Evolutionary conservation across 2,797 vertebrate species (phyloP).

Genomic region (Epinephelus awoara): DNA sequence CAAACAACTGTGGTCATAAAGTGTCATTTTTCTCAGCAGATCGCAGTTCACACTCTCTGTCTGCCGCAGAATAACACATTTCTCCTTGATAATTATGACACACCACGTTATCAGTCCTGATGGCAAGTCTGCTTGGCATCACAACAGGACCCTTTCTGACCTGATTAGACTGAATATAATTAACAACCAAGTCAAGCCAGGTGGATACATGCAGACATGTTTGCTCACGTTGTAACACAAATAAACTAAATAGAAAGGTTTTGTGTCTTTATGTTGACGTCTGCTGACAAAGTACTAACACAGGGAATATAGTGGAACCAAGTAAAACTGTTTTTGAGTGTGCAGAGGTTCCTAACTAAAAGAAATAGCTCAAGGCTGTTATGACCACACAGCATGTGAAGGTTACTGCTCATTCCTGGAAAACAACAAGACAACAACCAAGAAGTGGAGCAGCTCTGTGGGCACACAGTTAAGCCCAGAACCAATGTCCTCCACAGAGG

Average conservation of each 20-base stretch:
- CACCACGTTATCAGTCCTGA: slow-evolving; percentile 3
- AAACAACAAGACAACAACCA: neutral
- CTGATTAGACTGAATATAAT: neutral
- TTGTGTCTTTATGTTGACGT: neutral
- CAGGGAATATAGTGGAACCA: neutral
- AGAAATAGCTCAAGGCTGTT: neutral
- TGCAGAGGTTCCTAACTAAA: neutral
- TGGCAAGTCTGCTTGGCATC: neutral
- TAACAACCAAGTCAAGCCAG: neutral
- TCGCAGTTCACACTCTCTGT: slow-evolving; percentile 1
- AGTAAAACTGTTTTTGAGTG: neutral
- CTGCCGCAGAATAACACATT: neutral
- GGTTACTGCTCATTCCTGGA: neutral
- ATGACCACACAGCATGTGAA: neutral
- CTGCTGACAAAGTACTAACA: neutral
- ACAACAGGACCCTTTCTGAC: neutral
- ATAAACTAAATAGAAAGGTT: neutral
- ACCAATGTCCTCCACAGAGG: neutral
- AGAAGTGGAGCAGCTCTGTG: neutral
- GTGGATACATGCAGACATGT: neutral
- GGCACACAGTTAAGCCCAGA: neutral
- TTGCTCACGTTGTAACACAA: neutral
- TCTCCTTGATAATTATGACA: neutral
- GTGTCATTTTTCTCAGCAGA: slow-evolving; percentile 10
- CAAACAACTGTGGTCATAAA: neutral